Evolutionary conservation across 2,888 invertebrate genomes (phyloP).

Genomic region (Argynnis bischoffii): DNA sequence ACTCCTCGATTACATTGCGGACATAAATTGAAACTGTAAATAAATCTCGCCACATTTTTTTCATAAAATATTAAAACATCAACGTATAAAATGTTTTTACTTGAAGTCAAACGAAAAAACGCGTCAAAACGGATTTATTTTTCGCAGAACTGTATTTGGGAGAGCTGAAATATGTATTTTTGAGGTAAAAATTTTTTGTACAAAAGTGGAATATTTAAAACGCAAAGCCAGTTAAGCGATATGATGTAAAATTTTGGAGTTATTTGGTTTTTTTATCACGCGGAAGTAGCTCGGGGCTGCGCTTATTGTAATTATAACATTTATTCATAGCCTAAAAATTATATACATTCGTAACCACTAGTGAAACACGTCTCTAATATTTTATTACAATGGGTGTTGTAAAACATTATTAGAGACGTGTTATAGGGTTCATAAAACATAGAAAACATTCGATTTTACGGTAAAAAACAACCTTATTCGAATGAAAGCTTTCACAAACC

Average conservation of each 20-base stretch:
- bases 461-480: too few species aligned
- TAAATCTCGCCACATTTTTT: conserved; percentile 11
- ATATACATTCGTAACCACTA: too few species aligned
- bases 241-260: conserved; percentile 2
- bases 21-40: conserved; percentile 20
- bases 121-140: conserved; percentile 3
- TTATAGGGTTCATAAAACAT: too few species aligned
- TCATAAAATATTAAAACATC: neutral
- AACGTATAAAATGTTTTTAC: conserved; percentile 7
- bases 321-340: neutral
- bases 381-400: too few species aligned
- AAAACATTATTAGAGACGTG: too few species aligned
- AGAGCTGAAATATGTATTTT: conserved; percentile 13
- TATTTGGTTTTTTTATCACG: neutral
- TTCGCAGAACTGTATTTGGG: conserved; percentile 1
- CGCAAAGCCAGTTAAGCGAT: conserved; percentile 15
- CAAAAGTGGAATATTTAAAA: conserved; percentile 13
- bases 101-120: conserved; percentile 8
- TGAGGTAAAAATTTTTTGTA: neutral
- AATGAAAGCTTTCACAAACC: too few species aligned
- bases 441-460: too few species aligned
- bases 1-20: conserved; percentile 5
- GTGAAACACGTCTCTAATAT: too few species aligned
- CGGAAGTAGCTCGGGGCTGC: conserved; percentile 4
- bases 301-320: neutral